Conservation (phyloP, 2,888 invertebrate genomes). For the Lasioglossum marginatum region DNA sequence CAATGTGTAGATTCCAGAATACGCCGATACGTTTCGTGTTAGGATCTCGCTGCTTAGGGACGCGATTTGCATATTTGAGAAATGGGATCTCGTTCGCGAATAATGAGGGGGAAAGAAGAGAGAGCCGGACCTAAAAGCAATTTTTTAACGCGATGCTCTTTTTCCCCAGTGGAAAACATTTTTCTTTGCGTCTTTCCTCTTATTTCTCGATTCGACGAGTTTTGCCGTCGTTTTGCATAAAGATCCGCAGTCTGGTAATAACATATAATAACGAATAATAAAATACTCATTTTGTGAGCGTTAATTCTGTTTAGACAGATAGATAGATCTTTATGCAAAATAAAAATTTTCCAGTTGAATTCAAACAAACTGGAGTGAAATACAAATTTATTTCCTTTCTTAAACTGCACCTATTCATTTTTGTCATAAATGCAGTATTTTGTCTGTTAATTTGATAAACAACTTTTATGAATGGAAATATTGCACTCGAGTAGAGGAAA, state of each 20-base stretch:
- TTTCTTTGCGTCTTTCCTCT: background rate
- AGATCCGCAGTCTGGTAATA: no score
- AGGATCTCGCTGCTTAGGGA: background rate
- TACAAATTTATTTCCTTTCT: no score
- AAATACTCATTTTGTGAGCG: no score
- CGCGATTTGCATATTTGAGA: constrained; percentile 23
- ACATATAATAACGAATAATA: no score
- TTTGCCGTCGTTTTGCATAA: background rate
- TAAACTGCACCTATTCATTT: no score
- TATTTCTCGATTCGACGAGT: background rate
- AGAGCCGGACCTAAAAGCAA: background rate
- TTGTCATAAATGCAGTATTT: no score
- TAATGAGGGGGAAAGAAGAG: constrained; percentile 8
- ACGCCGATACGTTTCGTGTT: constrained; percentile 39
- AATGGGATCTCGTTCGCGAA: constrained; percentile 25
- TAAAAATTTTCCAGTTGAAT: no score
- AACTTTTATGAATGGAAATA: background rate
- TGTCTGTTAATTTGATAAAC: background rate
- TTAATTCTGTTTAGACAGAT: no score
- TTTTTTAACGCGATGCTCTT: background rate
- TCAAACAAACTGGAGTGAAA: no score
- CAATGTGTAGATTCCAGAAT: constrained; percentile 55
- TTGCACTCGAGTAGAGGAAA: background rate
- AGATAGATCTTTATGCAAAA: no score
- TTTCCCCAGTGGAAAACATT: background rate